These are phyloP conservation scores for Ispidina picta DNA, from an alignment of 2,797 vertebrate species.

Conservation along the genomic window DNA sequence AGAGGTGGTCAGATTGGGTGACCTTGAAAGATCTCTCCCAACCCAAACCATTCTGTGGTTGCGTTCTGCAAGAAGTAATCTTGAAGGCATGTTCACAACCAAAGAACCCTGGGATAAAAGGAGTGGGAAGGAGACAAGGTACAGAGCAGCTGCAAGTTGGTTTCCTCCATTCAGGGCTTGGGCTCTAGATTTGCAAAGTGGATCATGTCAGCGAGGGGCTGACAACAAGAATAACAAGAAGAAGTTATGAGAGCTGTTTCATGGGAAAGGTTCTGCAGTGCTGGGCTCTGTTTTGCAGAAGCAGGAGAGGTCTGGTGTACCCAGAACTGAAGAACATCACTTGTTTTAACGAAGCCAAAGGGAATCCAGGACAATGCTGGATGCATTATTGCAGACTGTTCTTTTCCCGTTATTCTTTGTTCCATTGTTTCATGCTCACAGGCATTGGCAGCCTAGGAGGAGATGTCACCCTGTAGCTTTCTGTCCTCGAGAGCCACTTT, in stretches of 20 bases:
- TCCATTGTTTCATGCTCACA: not conserved
- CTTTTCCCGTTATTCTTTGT: not conserved
- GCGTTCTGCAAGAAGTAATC: slow-evolving; percentile 72
- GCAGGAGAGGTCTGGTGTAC: not conserved
- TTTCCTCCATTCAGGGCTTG: not conserved
- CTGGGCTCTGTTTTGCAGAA: not conserved
- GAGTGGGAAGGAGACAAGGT: not conserved
- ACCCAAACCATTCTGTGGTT: not conserved
- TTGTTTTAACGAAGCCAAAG: not conserved
- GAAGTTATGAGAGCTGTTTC: not conserved
- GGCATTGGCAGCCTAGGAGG: not conserved
- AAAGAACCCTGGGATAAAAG: slow-evolving; percentile 68
- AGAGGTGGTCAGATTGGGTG: not conserved
- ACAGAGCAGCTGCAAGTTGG: not conserved
- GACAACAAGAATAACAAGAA: not conserved
- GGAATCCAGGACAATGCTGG: not conserved
- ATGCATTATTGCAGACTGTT: not conserved
- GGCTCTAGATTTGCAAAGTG: not conserved
- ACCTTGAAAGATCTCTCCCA: not conserved
- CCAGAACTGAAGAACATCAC: not conserved
- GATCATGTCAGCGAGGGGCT: not conserved
- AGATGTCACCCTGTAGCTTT: not conserved
- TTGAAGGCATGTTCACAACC: slow-evolving; percentile 59
- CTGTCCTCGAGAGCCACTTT: not conserved
- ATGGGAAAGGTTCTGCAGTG: not conserved